Evolutionary conservation across 2,113 vertebrate genomes (phyloP).

Genomic region (Phylloscopus whistleri): DNA sequence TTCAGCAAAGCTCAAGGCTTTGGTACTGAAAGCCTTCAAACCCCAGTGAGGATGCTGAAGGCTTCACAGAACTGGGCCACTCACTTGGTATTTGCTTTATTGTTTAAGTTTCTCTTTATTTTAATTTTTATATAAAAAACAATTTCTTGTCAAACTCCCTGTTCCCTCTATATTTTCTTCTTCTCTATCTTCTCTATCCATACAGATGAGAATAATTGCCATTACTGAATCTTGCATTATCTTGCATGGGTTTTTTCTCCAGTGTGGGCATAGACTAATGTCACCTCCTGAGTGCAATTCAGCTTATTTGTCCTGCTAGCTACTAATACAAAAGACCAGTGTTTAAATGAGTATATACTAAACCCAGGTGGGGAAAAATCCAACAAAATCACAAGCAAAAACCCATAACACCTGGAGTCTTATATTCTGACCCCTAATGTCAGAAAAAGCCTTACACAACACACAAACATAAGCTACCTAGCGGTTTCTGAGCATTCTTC

Average conservation of each 20-base stretch:
- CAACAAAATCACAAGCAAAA: neutral
- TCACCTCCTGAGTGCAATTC: neutral
- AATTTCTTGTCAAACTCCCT: neutral
- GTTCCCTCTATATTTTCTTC: neutral
- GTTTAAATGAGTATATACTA: neutral
- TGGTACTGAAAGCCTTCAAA: neutral
- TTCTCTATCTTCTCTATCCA: neutral
- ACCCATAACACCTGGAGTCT: neutral
- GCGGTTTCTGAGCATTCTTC: neutral
- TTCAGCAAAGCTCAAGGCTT: neutral
- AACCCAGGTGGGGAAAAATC: neutral
- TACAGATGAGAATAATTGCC: neutral
- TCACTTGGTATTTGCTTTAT: neutral
- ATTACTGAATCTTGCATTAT: neutral
- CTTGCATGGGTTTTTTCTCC: neutral
- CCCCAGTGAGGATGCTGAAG: neutral
- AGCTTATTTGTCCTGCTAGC: neutral
- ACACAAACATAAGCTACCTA: neutral
- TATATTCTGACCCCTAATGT: neutral
- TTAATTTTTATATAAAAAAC: neutral
- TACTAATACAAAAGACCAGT: neutral
- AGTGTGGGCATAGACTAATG: neutral
- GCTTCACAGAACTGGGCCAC: rapidly evolving
- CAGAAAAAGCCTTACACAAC: neutral
- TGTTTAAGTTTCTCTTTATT: neutral